These are phyloP conservation scores for Falco cherrug DNA, from an alignment of 2,797 vertebrate species.

Conservation along the genomic window DNA sequence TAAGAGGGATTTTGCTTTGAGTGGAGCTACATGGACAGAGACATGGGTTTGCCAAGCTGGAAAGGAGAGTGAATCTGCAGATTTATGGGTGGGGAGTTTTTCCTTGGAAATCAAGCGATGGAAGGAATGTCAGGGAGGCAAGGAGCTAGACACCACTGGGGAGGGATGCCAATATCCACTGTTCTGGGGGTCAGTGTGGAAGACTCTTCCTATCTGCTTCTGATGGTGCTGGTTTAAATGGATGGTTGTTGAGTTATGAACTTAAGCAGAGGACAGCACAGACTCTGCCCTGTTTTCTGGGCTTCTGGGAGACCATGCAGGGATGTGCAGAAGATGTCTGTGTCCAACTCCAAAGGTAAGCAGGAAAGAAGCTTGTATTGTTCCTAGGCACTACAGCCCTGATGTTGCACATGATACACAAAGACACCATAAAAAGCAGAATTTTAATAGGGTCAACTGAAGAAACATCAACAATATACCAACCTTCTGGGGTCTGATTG, in stretches of 20 bases:
- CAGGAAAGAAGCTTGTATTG: neutral
- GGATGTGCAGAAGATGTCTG: neutral
- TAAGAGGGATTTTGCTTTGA: neutral
- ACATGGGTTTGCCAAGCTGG: neutral
- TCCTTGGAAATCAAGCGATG: neutral
- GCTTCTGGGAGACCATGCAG: neutral
- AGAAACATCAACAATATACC: neutral
- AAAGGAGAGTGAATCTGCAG: neutral
- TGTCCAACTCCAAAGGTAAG: neutral
- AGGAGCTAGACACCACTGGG: neutral
- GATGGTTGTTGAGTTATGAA: neutral
- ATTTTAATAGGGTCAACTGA: neutral
- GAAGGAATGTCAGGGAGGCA: neutral
- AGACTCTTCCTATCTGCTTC: neutral
- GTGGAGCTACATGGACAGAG: fast-evolving
- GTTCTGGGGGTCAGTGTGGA: neutral
- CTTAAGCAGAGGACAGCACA: neutral
- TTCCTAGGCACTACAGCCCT: neutral
- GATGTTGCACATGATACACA: neutral
- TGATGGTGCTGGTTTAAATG: neutral
- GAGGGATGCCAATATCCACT: neutral
- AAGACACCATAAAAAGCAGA: neutral
- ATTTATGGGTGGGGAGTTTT: neutral
- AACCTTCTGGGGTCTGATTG: neutral
- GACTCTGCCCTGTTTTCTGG: neutral